Base-by-base conservation (phyloP, 2,888 invertebrate species). In the Zygothrica quintamaculata region DNA sequence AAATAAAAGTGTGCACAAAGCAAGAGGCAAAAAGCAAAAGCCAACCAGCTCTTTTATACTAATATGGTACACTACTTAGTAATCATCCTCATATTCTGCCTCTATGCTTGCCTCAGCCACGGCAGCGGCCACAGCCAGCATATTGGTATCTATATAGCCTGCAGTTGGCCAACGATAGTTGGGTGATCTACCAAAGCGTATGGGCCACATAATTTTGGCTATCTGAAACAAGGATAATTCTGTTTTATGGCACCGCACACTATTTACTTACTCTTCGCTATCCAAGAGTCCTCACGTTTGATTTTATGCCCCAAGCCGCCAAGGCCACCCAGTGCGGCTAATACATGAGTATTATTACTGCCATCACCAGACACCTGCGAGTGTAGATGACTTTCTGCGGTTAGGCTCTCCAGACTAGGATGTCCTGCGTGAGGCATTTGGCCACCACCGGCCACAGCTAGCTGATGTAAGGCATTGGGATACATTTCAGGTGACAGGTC, bases 211-310 rank as follows among this genome's bases (percentile, higher is more conserved):
- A 6, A 33, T 22, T 42, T 12, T 51, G 73, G 44, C 82, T 71
- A 65, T 73, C 79, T 80, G 77, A 62, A 80, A 80, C 59, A 84
- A 59, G 73, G 56, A 33, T 34, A 64, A 34, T 18, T 39, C 52
- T 51, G 52, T 44, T 53, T 79, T 69, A 75, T 70, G 68, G 40
- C 65, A 36, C 39, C 47, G 55, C 52, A 42, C 47, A 42, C 18
- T 42, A 33, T 18, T 8, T 51, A 86, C 85, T 80, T 88, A 89
- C 89, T 81, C 77, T 88, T 75, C 55, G 88, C 89, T 50, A 88
- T 77, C 90, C 90, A 90, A n/a, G 89, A 81, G 58, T 91, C 91
- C 65, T 90, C 90, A 62, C 91, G 88, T 70, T 91, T 91, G 52
- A 91, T 90, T 70, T 91, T 91, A 42, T 88, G 88, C 3, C 84